Base-by-base conservation (phyloP, 2,113 vertebrate genomes). In the Orientallactaga bullata region DNA sequence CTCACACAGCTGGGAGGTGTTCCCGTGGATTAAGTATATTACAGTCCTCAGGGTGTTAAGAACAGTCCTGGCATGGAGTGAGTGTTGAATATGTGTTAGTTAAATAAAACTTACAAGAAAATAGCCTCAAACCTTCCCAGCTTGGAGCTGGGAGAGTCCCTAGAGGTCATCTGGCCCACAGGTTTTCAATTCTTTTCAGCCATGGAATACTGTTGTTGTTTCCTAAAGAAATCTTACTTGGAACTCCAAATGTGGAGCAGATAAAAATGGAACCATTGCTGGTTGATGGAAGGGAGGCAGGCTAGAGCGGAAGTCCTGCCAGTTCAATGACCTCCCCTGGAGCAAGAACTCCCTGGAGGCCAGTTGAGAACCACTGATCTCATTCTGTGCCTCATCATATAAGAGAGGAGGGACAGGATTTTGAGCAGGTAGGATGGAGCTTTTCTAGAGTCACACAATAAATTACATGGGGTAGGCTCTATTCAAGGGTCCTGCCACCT, bases 181-280 rank as follows among this genome's bases (percentile, higher is more conserved):
- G 55, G n/a, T 88, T 91, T 89, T 92, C 82, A 92, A 76, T 82
- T 74, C 76, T 47, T 82, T 83, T 94, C 90, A 90, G 90, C 42
- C 61, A 63, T 55, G 90, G 87, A 93, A 91, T 95, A 58, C 23
- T 85, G 88, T 93, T 74, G 55, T 30, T 84, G 23, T 93, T 96
- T 93, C 84, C 88, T 39, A 88, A 90, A 92, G 35, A 79, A 94
- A 58, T 24, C 26, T 69, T 89, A 88, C 37, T 95, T 42, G 55
- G 92, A 95, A 69, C 24, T 79, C 84, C 73, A 65, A 83, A 88
- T 32, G 55, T 93, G n/a, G 21, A 76, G 77, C 5, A 76, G 82
- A 91, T 68, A 86, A 91, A 96, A 92, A 90, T 69, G 58, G 71
- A 88, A 93, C 82, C 42, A 55, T 82, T 23, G 37, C 32, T 71